Evolutionary conservation across 2,113 vertebrate genomes (phyloP), one percentile per base, ranked within the genome.

Genomic region (Nibea albiflora): DNA sequence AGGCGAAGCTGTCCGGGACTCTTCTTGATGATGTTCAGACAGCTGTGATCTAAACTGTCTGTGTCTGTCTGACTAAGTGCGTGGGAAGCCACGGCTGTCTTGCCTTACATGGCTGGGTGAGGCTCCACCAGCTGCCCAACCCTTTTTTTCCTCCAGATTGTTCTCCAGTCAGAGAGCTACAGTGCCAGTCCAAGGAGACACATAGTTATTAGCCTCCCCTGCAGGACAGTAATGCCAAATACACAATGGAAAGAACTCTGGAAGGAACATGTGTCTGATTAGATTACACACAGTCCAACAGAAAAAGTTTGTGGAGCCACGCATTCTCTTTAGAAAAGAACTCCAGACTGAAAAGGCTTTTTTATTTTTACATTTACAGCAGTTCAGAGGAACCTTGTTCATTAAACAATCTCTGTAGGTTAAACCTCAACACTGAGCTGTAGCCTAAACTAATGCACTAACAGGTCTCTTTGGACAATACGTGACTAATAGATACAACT

Each of bases 21-120:
- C 67, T 78, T 72, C 54, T 62, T 3, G 17, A 11, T 58, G 85
- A 61, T 81, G 76, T 83, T 83, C 74, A 42, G 39, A 52, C 73
- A 73, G 85, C 78, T 76, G 62, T 16, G 84, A 83, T 80, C 82
- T 81, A 78, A 66, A 70, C 74, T 1, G 68, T 78, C 44, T 78
- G 47, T 31, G 66, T 58, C n/a, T 53, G 68, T 52, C 61, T 91
- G 85, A 92, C 78, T 88, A 77, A 84, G 76, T 82, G 75, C 42
- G 69, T 83, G 92, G 67, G 88, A 93, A 91, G 78, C 54, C 64
- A 11, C 67, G 42, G 44, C 47, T 56, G 85, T 85, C 68, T 81
- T 80, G 63, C 89, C 88, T 92, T 89, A 87, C 73, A 89, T 84
- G 90, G 81, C 71, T 80, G 93, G 92, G 90, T 57, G 89, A 91